Percentiles rank a stretch among this genome's conserved stretches.
These are phyloP conservation scores for Pogonognathellus flavescens DNA, from an alignment of 1,140 invertebrate species.

Conservation along the genomic window DNA sequence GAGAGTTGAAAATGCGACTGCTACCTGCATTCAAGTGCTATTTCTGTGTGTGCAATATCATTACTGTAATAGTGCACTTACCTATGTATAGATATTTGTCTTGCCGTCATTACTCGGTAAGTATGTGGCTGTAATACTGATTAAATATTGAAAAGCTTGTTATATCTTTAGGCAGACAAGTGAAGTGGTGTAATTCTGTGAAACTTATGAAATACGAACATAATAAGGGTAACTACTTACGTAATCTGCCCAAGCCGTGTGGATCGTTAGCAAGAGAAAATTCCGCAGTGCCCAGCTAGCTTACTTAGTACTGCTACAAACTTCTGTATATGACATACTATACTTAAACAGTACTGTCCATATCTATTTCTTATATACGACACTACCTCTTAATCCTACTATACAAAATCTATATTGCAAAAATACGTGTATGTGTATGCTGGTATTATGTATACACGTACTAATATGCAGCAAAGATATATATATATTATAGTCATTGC, in stretches of 20 bases:
- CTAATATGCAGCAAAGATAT: too few relatives aligned
- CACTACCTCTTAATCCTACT: too few relatives aligned
- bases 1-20: too few relatives aligned
- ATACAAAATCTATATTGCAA: too few relatives aligned
- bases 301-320: not conserved
- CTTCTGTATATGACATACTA: not conserved
- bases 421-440: too few relatives aligned
- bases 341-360: too few relatives aligned
- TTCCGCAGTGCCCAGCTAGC: not conserved
- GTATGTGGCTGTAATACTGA: not conserved
- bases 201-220: too few relatives aligned
- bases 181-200: too few relatives aligned
- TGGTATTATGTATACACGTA: too few relatives aligned
- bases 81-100: not conserved
- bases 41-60: too few relatives aligned
- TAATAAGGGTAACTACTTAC: not conserved
- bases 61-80: not conserved
- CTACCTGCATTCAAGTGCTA: too few relatives aligned
- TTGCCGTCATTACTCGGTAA: not conserved
- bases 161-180: not conserved
- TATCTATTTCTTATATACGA: too few relatives aligned
- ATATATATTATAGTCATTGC: not conserved
- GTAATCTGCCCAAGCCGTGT: not conserved
- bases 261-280: not conserved
- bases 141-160: constrained; percentile 6